Conservation (phyloP, 2,113 vertebrate species). For the Anser cygnoides region DNA sequence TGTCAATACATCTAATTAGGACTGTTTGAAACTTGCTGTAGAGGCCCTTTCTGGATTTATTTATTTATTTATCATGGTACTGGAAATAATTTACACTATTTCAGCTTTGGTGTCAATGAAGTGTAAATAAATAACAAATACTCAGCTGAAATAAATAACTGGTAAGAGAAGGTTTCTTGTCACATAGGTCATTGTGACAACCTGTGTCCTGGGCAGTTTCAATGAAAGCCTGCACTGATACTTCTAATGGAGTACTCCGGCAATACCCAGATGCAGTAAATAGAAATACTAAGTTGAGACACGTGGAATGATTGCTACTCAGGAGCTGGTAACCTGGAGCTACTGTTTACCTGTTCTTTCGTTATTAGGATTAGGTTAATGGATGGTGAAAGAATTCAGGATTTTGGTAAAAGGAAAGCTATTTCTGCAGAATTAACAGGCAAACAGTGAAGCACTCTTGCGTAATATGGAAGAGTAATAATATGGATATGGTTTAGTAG, state of each 20-base stretch:
- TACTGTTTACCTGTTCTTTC: neutral
- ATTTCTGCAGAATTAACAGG: neutral
- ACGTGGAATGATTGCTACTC: neutral
- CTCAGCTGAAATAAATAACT: neutral
- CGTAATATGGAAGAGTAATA: too few relatives aligned
- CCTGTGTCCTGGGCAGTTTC: neutral
- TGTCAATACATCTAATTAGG: neutral
- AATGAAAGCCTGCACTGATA: neutral
- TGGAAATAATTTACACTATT: neutral
- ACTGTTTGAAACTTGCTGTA: neutral
- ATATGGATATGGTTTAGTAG: too few relatives aligned
- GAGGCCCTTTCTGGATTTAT: neutral
- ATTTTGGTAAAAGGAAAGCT: neutral
- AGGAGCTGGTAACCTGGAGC: neutral
- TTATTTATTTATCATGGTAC: neutral
- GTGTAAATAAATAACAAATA: neutral
- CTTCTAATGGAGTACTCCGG: neutral
- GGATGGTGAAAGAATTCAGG: neutral
- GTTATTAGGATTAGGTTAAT: neutral
- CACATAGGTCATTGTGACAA: neutral
- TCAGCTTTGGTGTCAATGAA: neutral
- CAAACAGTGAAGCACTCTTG: accelerated
- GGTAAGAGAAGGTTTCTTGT: neutral
- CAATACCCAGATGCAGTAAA: neutral
- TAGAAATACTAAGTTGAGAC: neutral